Conservation (phyloP, 2,113 vertebrate species). For the Typhlomys cinereus region DNA sequence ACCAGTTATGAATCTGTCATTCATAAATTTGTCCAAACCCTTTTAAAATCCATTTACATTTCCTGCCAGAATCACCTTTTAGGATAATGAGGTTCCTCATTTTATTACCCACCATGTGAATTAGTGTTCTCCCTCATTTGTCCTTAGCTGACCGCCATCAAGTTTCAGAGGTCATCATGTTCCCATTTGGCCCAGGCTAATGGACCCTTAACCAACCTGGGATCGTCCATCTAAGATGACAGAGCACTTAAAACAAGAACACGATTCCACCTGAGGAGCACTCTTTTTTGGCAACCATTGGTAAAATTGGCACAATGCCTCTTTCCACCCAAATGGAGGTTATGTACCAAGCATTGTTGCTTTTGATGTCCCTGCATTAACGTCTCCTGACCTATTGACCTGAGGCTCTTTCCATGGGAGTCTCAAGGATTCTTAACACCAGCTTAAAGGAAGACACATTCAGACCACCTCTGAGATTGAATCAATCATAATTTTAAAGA, state of each 20-base stretch:
- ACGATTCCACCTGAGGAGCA: background rate
- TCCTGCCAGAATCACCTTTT: slow-evolving; percentile 75
- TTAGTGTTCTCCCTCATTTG: slow-evolving; percentile 77
- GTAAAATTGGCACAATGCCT: background rate
- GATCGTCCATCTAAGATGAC: slow-evolving; percentile 56
- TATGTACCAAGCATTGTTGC: background rate
- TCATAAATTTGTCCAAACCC: slow-evolving; percentile 76
- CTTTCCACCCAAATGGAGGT: background rate
- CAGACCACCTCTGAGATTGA: background rate
- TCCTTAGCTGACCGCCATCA: slow-evolving; percentile 75
- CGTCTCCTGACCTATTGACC: background rate
- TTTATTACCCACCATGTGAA: slow-evolving; percentile 76
- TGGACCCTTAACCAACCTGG: slow-evolving; percentile 69
- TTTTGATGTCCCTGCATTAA: background rate
- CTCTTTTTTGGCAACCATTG: background rate
- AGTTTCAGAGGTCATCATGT: slow-evolving; percentile 62
- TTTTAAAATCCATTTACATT: slow-evolving; percentile 80
- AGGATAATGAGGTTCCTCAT: slow-evolving; percentile 73
- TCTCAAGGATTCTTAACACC: background rate
- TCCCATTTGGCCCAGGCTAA: slow-evolving; percentile 63
- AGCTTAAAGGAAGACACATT: background rate
- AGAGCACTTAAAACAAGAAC: slow-evolving; percentile 60
- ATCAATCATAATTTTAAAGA: background rate
- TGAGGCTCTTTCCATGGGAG: background rate
- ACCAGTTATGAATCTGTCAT: slow-evolving; percentile 68